phyloP scores from a whole-genome alignment of 2,888 invertebrate genomes.

The Saturnia pavonia region DNA sequence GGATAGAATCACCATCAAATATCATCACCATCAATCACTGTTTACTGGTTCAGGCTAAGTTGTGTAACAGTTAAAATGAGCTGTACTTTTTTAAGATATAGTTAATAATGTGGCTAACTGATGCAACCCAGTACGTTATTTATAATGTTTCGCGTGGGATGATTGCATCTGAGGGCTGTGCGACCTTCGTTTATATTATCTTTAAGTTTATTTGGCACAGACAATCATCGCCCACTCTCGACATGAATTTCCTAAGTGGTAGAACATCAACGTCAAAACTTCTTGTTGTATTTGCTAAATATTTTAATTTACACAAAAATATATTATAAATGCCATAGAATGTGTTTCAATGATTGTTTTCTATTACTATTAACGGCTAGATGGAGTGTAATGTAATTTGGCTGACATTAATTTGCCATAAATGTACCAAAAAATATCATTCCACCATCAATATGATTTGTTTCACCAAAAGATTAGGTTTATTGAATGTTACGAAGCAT shows the following conservation, averaged over 20 bases:
- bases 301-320: too few species aligned
- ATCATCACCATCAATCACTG: neutral
- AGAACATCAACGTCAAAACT: neutral
- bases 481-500: too few species aligned
- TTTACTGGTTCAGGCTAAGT: neutral
- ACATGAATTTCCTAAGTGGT: neutral
- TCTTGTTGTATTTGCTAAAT: too few species aligned
- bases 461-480: too few species aligned
- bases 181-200: neutral
- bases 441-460: too few species aligned
- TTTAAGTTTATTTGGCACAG: neutral
- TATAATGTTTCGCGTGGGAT: neutral
- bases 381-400: too few species aligned
- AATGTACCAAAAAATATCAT: too few species aligned
- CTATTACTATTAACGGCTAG: too few species aligned
- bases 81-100: neutral
- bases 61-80: neutral
- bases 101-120: neutral
- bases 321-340: too few species aligned
- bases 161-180: neutral
- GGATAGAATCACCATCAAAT: too few species aligned
- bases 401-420: too few species aligned
- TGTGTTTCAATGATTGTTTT: too few species aligned
- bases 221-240: neutral
- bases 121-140: neutral